Evolutionary conservation across 1,140 invertebrate genomes (phyloP).

Genomic region (Drosophila sp.): DNA sequence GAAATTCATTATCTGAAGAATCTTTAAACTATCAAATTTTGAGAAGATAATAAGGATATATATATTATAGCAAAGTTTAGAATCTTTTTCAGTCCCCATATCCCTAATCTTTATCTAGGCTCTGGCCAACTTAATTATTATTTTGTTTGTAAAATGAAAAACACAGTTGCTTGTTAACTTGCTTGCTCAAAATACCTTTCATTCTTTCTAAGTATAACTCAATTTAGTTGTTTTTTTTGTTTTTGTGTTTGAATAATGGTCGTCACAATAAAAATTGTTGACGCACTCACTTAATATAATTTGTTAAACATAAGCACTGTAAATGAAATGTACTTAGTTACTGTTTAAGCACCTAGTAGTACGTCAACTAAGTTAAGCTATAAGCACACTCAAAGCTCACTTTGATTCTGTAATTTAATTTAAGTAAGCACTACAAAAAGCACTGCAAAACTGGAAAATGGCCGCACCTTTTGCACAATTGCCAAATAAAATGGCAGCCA

Average conservation of each 20-base stretch:
- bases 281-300: constrained; percentile 54
- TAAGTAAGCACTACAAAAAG: constrained; percentile 26
- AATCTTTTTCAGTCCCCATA: neutral
- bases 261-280: constrained; percentile 52
- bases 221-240: constrained; percentile 39
- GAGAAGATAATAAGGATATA: too few relatives aligned
- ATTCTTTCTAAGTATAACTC: constrained; percentile 57
- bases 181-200: constrained; percentile 55
- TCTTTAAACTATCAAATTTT: too few relatives aligned
- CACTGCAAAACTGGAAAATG: constrained; percentile 19
- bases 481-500: constrained; percentile 10
- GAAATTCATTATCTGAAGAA: too few relatives aligned
- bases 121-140: too few relatives aligned
- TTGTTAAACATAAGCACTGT: constrained; percentile 63
- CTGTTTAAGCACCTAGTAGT: constrained; percentile 69
- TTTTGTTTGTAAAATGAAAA: constrained; percentile 11
- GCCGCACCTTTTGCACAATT: constrained; percentile 21
- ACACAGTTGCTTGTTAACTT: constrained; percentile 64
- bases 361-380: constrained; percentile 65
- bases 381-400: constrained; percentile 65
- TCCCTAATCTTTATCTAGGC: too few relatives aligned
- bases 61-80: too few relatives aligned
- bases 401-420: constrained; percentile 42
- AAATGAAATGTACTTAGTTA: constrained; percentile 68
- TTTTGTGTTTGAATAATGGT: constrained; percentile 38